Percentiles rank a stretch among this genome's conserved stretches.
Evolutionary conservation across 2,888 invertebrate species (phyloP).

Genomic region (Athripsodes cinereus): DNA sequence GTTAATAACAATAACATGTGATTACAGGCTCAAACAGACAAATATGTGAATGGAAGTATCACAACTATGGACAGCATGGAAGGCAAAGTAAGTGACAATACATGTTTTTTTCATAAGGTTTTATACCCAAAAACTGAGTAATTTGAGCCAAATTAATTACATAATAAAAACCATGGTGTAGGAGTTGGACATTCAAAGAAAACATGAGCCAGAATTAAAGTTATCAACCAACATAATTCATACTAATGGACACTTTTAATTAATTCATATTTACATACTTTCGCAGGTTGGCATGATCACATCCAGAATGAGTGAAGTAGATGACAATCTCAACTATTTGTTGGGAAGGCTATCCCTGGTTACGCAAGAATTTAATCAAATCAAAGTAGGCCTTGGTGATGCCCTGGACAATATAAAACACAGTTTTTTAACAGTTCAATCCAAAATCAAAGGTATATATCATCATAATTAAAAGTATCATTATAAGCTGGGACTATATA

Average conservation of each 20-base stretch:
- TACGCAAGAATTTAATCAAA: constrained; percentile 78
- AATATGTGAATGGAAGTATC: constrained; percentile 73
- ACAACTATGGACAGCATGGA: constrained; percentile 72
- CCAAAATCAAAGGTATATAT: constrained; percentile 38
- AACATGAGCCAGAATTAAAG: no score
- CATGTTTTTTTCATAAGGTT: background rate
- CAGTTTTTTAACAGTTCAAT: constrained; percentile 58
- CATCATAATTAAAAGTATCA: no score
- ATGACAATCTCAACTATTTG: constrained; percentile 75
- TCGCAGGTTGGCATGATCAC: constrained; percentile 69
- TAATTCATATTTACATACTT: background rate
- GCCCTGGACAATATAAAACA: constrained; percentile 66
- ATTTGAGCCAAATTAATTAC: background rate
- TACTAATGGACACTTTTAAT: no score
- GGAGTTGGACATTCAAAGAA: no score
- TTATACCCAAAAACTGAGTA: no score
- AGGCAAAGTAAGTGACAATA: constrained; percentile 51
- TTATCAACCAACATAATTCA: no score
- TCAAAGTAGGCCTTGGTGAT: constrained; percentile 67
- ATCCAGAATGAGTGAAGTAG: constrained; percentile 68
- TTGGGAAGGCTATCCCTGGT: constrained; percentile 73
- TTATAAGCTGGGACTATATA: background rate
- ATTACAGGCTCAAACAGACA: constrained; percentile 64
- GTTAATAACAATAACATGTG: no score
- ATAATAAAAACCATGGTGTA: no score